Base-by-base conservation (phyloP, 2,888 invertebrate genomes). In the Netelia virgata region DNA sequence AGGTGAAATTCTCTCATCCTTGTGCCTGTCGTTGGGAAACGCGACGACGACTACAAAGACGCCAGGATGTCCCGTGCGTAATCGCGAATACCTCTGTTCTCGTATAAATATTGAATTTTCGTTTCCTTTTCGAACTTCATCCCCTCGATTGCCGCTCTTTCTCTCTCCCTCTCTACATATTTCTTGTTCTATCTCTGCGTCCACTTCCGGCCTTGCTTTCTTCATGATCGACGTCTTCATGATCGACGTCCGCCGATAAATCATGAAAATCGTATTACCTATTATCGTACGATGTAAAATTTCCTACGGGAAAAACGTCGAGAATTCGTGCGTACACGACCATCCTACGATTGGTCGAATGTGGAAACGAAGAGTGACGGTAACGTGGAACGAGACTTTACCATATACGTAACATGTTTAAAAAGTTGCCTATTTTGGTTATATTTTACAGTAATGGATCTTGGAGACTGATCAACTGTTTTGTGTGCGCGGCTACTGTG, bases 71-170 rank as follows among this genome's bases (percentile, higher is more conserved):
- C 41, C 55, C 20, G 50, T 55, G 69, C 50, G 68, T 61, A 77
- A 77, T 77, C 53, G 23, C 69, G 55, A 74, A 77, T 55, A 20
- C 53, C 59, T 50, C 74, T 23, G 28, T 66, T 63, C 53, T 82
- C 81, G 77, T 73, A 86, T 86, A 86, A 86, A 86, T 86, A 82
- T 84, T 84, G 70, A 78, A 86, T 66, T 82, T 84, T 50, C 20
- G 41, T 73, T 77, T 50, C 47, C 18, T 77, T 50, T 59, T 68
- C 47, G 47, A 68, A 77, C 55, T 43, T 68, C 47, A 47, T 59
- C 63, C 68, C 53, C 59, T 64, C 23, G 18, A 36, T 36, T 36
- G 6, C 36, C 36, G 3, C 61, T 75, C 55, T 28, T 61, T 78
- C 47, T 41, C 61, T 18, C 50, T 11, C 41, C n/a, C 9, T 23